phyloP scores from a whole-genome alignment of 2,888 invertebrate species.

The Plemyria rubiginata region DNA sequence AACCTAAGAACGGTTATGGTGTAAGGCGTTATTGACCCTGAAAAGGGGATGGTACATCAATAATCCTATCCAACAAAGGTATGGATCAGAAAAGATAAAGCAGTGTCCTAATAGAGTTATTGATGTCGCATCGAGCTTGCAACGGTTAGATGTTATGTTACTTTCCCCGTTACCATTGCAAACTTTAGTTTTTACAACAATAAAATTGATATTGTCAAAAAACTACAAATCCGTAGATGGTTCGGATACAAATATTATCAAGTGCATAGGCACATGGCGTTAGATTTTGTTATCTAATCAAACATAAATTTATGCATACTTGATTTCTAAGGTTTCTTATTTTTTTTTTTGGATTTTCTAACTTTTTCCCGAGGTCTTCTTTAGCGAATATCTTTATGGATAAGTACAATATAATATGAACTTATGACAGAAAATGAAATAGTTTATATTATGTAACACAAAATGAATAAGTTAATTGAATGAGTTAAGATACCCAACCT shows the following conservation, averaged over 20 bases:
- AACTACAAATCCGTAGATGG: slow-evolving; percentile 62
- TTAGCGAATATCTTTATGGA: slow-evolving; percentile 82
- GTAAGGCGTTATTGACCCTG: slow-evolving; percentile 4
- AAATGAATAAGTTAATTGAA: slow-evolving; percentile 71
- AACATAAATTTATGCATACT: slow-evolving; percentile 81
- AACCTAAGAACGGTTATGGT: slow-evolving; percentile 2
- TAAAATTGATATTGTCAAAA: slow-evolving; percentile 54
- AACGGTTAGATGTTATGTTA: slow-evolving; percentile 48
- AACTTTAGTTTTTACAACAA: slow-evolving; percentile 57
- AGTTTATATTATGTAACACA: slow-evolving; percentile 61
- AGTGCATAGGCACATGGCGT: slow-evolving; percentile 81
- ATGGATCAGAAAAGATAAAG: slow-evolving; percentile 28
- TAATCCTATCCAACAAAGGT: slow-evolving; percentile 38
- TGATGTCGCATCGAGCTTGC: slow-evolving; percentile 55
- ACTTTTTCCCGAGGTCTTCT: slow-evolving; percentile 69
- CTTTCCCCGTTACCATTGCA: slow-evolving; percentile 60
- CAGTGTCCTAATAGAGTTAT: slow-evolving; percentile 43
- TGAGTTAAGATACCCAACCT: slow-evolving; percentile 75
- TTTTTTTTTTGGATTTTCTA: slow-evolving; percentile 73
- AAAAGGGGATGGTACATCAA: slow-evolving; percentile 42
- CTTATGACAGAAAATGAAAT: slow-evolving; percentile 72
- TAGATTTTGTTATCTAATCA: slow-evolving; percentile 70
- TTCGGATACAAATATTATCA: slow-evolving; percentile 59
- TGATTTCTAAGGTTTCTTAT: slow-evolving; percentile 60
- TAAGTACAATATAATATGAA: slow-evolving; percentile 82